Evolutionary conservation across 2,113 vertebrate genomes (phyloP).

Genomic region (Megaceryle torquata): DNA sequence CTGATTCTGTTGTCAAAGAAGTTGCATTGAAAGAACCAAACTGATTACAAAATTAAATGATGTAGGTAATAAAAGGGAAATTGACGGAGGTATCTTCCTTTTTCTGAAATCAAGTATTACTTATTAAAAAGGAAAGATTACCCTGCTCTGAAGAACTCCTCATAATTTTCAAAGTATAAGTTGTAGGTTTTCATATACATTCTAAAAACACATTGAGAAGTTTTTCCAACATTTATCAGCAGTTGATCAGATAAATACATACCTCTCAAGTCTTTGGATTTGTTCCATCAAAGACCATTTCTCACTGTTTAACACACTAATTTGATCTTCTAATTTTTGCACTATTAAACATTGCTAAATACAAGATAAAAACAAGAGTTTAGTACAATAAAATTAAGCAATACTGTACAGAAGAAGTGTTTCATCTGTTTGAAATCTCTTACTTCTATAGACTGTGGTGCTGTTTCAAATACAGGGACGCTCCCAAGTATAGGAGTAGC

Average conservation of each 20-base stretch:
- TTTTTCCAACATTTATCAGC: neutral
- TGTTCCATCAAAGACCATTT: conserved; percentile 91
- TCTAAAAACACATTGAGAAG: neutral
- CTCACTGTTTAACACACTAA: conserved; percentile 89
- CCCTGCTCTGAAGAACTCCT: neutral
- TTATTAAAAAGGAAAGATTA: neutral
- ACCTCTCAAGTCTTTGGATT: conserved; percentile 95
- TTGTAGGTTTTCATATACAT: neutral
- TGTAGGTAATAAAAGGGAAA: neutral
- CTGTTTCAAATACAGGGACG: conserved; percentile 61
- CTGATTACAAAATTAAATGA: neutral
- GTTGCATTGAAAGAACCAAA: neutral
- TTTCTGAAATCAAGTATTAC: neutral
- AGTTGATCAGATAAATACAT: conserved; percentile 16
- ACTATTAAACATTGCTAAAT: conserved; percentile 87
- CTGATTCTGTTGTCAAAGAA: neutral
- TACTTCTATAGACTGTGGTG: conserved; percentile 74
- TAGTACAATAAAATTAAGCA: neutral
- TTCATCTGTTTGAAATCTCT: neutral
- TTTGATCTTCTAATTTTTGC: conserved; percentile 95
- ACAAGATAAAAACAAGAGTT: conserved; percentile 52
- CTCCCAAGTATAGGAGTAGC: conserved; percentile 68
- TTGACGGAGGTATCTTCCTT: neutral
- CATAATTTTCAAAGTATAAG: neutral
- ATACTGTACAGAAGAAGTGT: neutral